Evolutionary conservation across 2,797 vertebrate species (phyloP), one percentile per base, ranked within the genome.

Genomic region (Darevskia mixta): DNA sequence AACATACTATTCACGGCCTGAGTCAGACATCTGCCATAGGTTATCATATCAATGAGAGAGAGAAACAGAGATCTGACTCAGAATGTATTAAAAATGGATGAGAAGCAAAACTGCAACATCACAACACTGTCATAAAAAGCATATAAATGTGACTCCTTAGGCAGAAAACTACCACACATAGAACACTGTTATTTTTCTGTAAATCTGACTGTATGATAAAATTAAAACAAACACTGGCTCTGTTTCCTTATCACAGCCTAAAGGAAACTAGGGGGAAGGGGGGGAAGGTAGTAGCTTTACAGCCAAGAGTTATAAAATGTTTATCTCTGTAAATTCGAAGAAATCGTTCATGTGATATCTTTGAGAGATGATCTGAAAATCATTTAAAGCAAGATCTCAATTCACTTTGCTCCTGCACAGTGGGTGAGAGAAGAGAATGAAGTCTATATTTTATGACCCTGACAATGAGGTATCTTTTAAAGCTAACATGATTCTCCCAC

Each of bases 301-400:
- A 6, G 41, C 3, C 0, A 23, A 83, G 5, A 83, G 58, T 80
- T 58, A 87, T 4, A 81, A 87, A 92, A 61, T 2, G 4, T 55
- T 85, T 88, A 58, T 85, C 89, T 90, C 81, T 0, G 0, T 83
- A 90, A 90, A 86, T 15, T 76, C 4, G 11, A 88, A 83, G 38
- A 78, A 87, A 89, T 90, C 18, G 17, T 90, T 64, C 85, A 86
- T 15, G 10, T 72, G 5, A 18, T 13, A 85, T 87, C 77, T 90
- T 87, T 61, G 76, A 85, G 58, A 90, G 41, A 89, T 91, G 8
- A 92, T 91, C 55, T 86, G 90, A 86, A 91, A 94, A 91, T 85
- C 0, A 84, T 91, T 93, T 92, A 86, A 77, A 85, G 55, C 77
- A 43, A 92, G 29, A 92, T 73, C 84, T 92, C 90, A 61, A 1